These are phyloP conservation scores for Pampusana beccarii DNA, from an alignment of 2,113 vertebrate species.

Conservation along the genomic window DNA sequence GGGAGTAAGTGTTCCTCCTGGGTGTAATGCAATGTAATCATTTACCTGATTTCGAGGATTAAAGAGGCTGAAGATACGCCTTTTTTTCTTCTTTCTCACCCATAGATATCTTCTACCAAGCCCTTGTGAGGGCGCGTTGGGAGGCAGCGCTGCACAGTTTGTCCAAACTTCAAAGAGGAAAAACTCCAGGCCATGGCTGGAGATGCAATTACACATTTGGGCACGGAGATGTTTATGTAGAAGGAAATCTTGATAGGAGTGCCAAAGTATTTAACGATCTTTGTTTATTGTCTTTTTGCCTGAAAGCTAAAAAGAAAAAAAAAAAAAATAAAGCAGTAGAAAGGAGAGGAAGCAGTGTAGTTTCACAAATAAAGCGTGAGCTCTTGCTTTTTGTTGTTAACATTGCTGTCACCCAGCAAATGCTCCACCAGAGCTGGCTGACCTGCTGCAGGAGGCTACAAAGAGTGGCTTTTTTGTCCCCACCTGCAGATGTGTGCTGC, in stretches of 20 bases:
- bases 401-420: background rate
- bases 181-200: background rate
- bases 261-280: background rate
- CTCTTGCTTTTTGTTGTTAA: background rate
- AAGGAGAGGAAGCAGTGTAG: background rate
- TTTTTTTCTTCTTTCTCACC: no score
- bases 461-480: background rate
- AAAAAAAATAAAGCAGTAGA: background rate
- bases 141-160: background rate
- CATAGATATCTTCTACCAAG: fast-evolving
- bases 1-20: background rate
- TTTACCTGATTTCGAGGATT: background rate
- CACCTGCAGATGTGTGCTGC: background rate
- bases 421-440: background rate
- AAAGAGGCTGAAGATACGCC: background rate
- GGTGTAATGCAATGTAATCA: background rate
- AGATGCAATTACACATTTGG: background rate
- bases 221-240: background rate
- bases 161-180: background rate
- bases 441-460: background rate
- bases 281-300: background rate
- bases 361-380: background rate
- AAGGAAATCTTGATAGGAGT: background rate
- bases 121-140: fast-evolving
- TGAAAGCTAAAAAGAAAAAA: background rate